These are phyloP conservation scores for Stratiomys singularior DNA, from an alignment of 2,888 invertebrate genomes.

Conservation along the genomic window DNA sequence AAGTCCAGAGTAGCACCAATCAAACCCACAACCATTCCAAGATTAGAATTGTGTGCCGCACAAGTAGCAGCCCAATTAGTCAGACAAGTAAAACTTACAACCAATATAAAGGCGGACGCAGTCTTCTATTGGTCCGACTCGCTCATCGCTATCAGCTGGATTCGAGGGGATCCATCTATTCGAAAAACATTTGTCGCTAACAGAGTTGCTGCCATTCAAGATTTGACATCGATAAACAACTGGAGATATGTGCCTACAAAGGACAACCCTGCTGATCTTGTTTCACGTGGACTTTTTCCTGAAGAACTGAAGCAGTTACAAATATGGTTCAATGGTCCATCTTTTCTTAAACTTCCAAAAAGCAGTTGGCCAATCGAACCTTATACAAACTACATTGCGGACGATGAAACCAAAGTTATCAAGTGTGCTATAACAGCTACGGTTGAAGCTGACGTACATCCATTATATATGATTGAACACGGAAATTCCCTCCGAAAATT, in stretches of 20 bases:
- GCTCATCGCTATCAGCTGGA: background rate
- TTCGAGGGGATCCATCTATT: background rate
- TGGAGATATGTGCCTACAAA: conserved; percentile 49
- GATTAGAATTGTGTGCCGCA: conserved; percentile 53
- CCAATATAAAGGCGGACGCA: background rate
- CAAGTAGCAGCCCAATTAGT: conserved; percentile 21
- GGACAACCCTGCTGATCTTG: conserved; percentile 5
- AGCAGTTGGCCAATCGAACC: background rate
- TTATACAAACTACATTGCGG: background rate
- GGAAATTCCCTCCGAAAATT: background rate
- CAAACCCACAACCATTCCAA: conserved; percentile 53
- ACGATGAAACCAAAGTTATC: background rate
- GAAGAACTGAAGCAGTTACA: background rate
- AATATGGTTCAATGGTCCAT: conserved; percentile 12
- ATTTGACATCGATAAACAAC: conserved; percentile 7
- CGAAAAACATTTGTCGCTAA: conserved; percentile 40
- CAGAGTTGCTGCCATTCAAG: conserved; percentile 43
- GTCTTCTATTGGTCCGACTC: conserved; percentile 26
- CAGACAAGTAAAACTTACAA: background rate
- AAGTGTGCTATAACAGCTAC: background rate
- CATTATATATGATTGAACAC: background rate
- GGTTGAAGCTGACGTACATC: background rate
- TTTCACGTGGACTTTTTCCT: background rate
- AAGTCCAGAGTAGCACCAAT: conserved; percentile 47
- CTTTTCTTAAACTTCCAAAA: background rate